Base-by-base conservation (phyloP, 64 coral and sea anemone species). In the Montipora efflorescens region DNA sequence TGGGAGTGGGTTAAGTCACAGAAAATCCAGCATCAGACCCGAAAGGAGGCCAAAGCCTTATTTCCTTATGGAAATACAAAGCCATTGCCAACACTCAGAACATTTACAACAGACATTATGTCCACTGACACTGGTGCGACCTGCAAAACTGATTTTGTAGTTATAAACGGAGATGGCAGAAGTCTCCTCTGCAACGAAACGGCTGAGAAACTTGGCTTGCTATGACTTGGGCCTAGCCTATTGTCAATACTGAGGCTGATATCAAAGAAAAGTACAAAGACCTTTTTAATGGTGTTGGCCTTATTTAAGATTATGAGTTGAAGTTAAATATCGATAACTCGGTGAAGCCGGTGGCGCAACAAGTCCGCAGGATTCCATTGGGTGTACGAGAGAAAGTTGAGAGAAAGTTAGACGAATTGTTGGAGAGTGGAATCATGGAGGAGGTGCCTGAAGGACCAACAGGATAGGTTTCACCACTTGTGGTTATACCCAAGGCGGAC, bases 291-390 rank as follows among this genome's bases (percentile, higher is more conserved):
- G 61, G 61, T 10, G 61, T 66, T 7, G 61, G 61, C 15, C 61
- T 66, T 13, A 0, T 66, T 7, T 3, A 66, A 75, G 73, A 11
- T 59, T 79, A 73, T 49, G 62, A 94, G 75, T 46, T 94, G 21
- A 94, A 88, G 23, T 58, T 93, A 5, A 82, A 93, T 21, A 43
- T 87, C 4, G 75, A 79, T 93, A 62, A 82, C 5, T 20, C 81
- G 0, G 92, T 94, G 5, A 74, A 57, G 15, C 92, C 92, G 7
- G 86, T 94, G 46, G 92, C 92, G 13, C 87, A 90, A 68, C 66
- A 78, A 46, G 87, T 95, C 15, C 70, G 93, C 11, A 90, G 87
- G 69, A 78, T 90, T 67, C 87, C 93, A 50, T 95, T 95, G 85
- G 85, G 93, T 21, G 50, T 95, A 9, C 22, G 87, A 43, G 76